Base-by-base conservation (phyloP, 2,797 vertebrate genomes). In the Huso huso region DNA sequence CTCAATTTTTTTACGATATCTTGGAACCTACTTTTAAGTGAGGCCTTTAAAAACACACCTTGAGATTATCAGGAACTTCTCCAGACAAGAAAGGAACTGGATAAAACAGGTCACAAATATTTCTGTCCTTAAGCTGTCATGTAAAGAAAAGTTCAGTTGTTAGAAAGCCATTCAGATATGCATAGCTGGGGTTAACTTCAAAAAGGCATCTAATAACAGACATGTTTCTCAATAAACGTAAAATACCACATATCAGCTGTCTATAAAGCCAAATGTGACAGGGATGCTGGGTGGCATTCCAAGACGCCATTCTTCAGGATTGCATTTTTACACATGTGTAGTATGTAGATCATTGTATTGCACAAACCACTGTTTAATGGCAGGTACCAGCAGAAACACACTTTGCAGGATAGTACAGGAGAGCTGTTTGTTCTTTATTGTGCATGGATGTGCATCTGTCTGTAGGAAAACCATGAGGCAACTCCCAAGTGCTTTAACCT, bases 51-150 rank as follows among this genome's bases (percentile, higher is more conserved):
- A 63, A 64, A 55, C 66, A 68, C 59, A 67, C 55, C 15, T 67
- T 48, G 6, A 70, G 75, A 76, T 81, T 76, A 69, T 0, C 68
- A 80, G 50, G 58, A 8, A 12, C n/a, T 15, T n/a, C 13, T 23
- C 13, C 6, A 10, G 53, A 53, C 49, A 23, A 10, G 66, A 63
- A 13, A 55, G 59, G 68, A 48, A 23, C 68, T 55, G 53, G 58
- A 57, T 65, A 51, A 49, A 71, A 62, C 66, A 64, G 63, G 57
- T 48, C 66, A 58, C 66, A 66, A 18, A 59, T 62, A 11, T 57
- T 66, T 53, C 18, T 55, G 7, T 12, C 23, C 49, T 59, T 18
- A 8, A 15, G 60, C 58, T 10, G 49, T 49, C 59, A 62, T 12
- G 23, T 6, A 15, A 52, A 10, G 10, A 23, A 13, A 23, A 51